Percentiles rank a stretch among this genome's conserved stretches.
These are phyloP conservation scores for Thamnophis sirtalis DNA, from an alignment of 2,113 vertebrate genomes.

Conservation along the genomic window DNA sequence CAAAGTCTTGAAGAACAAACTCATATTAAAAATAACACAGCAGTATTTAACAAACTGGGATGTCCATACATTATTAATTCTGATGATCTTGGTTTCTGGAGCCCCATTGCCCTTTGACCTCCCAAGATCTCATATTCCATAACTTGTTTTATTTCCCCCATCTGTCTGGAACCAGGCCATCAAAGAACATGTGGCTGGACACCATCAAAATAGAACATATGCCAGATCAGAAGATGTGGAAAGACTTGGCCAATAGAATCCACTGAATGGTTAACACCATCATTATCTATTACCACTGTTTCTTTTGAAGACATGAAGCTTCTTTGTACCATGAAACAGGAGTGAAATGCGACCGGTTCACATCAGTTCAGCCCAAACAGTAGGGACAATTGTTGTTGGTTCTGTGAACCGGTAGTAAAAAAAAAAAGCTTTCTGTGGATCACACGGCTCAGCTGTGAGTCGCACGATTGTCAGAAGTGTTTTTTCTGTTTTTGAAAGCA, in stretches of 20 bases:
- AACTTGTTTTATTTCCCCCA: background rate
- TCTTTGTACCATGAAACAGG: background rate
- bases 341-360: too few species aligned
- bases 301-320: background rate
- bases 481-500: too few species aligned
- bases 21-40: slow-evolving; percentile 55
- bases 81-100: background rate
- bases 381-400: too few species aligned
- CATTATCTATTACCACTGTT: background rate
- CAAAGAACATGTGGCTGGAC: background rate
- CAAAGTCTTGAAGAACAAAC: slow-evolving; percentile 52
- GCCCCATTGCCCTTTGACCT: background rate
- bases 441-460: too few species aligned
- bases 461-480: too few species aligned
- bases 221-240: background rate
- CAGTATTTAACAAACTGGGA: slow-evolving; percentile 25
- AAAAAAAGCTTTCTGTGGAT: too few species aligned
- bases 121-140: background rate
- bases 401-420: too few species aligned
- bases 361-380: too few species aligned
- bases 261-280: background rate
- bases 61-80: slow-evolving; percentile 19
- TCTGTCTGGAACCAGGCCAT: background rate
- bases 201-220: background rate
- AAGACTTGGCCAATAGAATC: background rate